Evolutionary conservation across 1,140 invertebrate genomes (phyloP).

Genomic region (Drosophila kurseongensis): DNA sequence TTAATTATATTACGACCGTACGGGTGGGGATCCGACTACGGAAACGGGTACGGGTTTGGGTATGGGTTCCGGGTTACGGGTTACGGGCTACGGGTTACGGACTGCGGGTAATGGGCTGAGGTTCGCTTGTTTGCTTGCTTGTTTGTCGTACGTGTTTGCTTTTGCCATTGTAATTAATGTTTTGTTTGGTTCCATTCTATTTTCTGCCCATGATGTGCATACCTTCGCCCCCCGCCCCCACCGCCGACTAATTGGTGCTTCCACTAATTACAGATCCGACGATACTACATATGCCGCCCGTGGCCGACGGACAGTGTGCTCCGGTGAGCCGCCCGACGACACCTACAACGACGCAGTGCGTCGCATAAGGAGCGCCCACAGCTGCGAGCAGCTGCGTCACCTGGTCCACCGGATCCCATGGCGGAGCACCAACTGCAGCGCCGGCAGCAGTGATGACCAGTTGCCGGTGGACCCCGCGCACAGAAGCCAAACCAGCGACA

Average conservation of each 20-base stretch:
- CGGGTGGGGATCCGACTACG: background rate
- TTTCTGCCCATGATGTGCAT: conserved; percentile 14
- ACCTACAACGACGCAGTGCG: conserved; percentile 74
- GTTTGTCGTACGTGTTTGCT: conserved; percentile 45
- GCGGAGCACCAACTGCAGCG: conserved; percentile 4
- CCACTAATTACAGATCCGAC: conserved; percentile 78
- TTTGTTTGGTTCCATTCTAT: conserved; percentile 46
- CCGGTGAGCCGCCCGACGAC: conserved; percentile 46
- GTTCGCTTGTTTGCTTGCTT: conserved; percentile 22
- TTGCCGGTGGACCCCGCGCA: conserved; percentile 10
- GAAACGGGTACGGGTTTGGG: background rate
- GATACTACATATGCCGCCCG: conserved; percentile 61
- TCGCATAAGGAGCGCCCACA: conserved; percentile 60
- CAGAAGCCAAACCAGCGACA: conserved; percentile 32
- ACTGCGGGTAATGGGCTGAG: background rate
- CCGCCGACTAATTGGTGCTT: conserved; percentile 31
- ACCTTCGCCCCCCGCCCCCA: too few relatives aligned
- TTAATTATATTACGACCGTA: conserved; percentile 44
- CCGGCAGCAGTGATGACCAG: conserved; percentile 7
- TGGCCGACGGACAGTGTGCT: conserved; percentile 66
- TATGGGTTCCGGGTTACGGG: conserved; percentile 4
- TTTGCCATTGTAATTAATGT: conserved; percentile 73
- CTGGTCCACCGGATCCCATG: conserved; percentile 55
- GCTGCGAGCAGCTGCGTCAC: conserved; percentile 62
- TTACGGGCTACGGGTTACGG: conserved; percentile 1